phyloP scores from a whole-genome alignment of 35 echinoderm and acorn worm genomes.

The Ophioderma brevispina region DNA sequence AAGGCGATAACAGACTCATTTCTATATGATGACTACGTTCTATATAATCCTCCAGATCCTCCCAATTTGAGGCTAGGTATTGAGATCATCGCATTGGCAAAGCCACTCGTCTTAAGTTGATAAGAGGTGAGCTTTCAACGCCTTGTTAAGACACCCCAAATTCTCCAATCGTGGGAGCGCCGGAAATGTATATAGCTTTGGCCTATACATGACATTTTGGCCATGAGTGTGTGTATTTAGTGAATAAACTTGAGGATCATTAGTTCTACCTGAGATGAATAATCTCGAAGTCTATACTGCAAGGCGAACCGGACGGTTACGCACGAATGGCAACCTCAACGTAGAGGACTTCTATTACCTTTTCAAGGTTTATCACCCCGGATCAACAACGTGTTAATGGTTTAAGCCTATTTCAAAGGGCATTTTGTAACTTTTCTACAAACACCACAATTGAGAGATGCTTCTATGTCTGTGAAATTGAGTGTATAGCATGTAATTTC shows the following conservation, averaged over 20 bases:
- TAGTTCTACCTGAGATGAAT: neutral
- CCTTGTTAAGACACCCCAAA: neutral
- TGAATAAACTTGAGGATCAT: constrained; percentile 3
- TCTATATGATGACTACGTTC: neutral
- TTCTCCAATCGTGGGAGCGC: neutral
- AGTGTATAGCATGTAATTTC: too few relatives aligned
- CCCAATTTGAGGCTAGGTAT: neutral
- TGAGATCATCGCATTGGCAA: neutral
- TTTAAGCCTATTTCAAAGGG: too few relatives aligned
- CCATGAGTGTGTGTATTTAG: neutral
- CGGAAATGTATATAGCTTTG: neutral
- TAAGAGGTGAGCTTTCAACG: neutral
- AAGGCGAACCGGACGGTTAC: too few relatives aligned
- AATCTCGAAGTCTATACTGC: neutral
- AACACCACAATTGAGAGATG: too few relatives aligned
- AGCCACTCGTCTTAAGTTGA: neutral
- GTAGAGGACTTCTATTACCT: too few relatives aligned
- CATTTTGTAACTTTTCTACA: too few relatives aligned
- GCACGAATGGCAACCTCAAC: too few relatives aligned
- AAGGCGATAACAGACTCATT: constrained; percentile 2
- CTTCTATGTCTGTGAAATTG: too few relatives aligned
- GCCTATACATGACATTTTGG: neutral
- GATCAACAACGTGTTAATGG: too few relatives aligned
- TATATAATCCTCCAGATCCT: neutral
- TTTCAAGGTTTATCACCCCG: too few relatives aligned